Evolutionary conservation across 1,140 invertebrate genomes (phyloP).

Genomic region (Ganaspis sp.): DNA sequence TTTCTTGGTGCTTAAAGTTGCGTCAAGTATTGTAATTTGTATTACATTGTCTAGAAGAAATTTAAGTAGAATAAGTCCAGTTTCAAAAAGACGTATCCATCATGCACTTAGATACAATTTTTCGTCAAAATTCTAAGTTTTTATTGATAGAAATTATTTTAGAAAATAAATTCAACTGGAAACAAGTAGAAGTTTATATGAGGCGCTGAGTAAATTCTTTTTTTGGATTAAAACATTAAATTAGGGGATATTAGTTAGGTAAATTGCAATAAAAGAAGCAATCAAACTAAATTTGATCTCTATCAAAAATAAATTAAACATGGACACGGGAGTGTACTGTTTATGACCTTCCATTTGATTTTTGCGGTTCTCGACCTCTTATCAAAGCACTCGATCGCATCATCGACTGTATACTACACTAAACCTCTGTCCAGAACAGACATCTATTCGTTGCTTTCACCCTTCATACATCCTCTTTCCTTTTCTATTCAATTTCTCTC

Average conservation of each 20-base stretch:
- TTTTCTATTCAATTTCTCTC: slow-evolving; percentile 4
- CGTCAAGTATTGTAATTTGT: no score
- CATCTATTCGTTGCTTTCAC: neutral
- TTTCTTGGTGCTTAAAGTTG: neutral
- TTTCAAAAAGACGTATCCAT: neutral
- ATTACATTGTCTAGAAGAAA: no score
- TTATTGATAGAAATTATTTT: neutral
- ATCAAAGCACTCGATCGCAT: slow-evolving; percentile 55
- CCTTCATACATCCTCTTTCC: neutral
- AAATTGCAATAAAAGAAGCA: neutral
- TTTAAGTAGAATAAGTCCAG: slow-evolving; percentile 21
- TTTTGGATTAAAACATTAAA: no score
- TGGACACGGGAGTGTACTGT: neutral
- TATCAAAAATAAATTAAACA: slow-evolving; percentile 24
- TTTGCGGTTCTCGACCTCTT: slow-evolving; percentile 51
- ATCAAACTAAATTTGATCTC: neutral
- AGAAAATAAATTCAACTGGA: no score
- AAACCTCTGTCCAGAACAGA: slow-evolving; percentile 22
- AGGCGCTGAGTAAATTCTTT: no score
- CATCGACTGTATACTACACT: slow-evolving; percentile 17
- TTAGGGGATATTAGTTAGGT: no score
- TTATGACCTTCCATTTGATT: slow-evolving; percentile 27
- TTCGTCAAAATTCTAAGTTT: no score
- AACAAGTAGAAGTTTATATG: neutral
- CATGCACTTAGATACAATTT: no score